Base-by-base conservation (phyloP, 2,888 invertebrate genomes). In the Rhagonycha fulva region DNA sequence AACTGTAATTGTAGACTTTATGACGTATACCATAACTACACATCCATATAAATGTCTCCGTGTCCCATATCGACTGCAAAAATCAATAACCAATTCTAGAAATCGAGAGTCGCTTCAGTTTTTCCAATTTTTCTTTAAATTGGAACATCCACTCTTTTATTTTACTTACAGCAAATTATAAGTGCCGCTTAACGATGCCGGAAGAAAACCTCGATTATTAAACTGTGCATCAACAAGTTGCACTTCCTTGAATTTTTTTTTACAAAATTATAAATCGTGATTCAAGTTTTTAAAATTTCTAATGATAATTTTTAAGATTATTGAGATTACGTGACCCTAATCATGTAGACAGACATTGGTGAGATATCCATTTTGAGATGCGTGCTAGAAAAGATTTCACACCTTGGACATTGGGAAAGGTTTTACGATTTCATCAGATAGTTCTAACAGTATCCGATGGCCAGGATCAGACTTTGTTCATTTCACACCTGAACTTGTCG, bases 1-100 rank as follows among this genome's bases (percentile, higher is more conserved):
- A 68, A 70, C 68, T 68, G 74, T 70, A 74, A 74, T 74, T 68
- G 66, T 60, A 74, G 66, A 70, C 69, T 66, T 70, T 63, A 66
- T 74, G 70, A 70, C 74, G 70, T 74, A 62, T 74, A 63, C 12
- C 70, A 28, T 69, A 69, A 69, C 73, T 69, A 66, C 63, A 23
- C 61, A 68, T 5, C n/a, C 62, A 14, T 19, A 61, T 66, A 70
- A n/a, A 30, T 47, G 47, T 74, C 66, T 74, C 26, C 60, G 11
- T 70, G 70, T 32, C 61, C 71, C 63, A 68, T 72, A 76, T 75
- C 71, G 68, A 62, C 62, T 75, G 28, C 24, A n/a, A 68, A 63
- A 76, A 76, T 76, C 75, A 62, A 76, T 76, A 76, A 32, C 47
- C 47, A 9, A 47, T 47, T n/a, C 47, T 26, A 66, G 63, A 66